Base-by-base conservation (phyloP, 2,888 invertebrate species). In the Herminia tarsipennalis region DNA sequence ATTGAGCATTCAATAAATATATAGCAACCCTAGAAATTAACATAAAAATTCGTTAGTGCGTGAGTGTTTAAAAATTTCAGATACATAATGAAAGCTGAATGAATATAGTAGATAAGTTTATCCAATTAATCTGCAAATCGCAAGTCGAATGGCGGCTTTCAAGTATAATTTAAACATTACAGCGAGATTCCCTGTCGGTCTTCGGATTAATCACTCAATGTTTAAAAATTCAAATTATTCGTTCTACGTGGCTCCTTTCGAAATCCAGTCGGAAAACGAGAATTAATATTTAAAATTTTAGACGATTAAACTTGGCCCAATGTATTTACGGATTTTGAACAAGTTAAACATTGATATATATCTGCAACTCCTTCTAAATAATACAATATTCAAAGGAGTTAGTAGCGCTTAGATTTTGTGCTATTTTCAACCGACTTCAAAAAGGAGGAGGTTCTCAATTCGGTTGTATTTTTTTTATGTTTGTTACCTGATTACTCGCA, bases 171-270 rank as follows among this genome's bases (percentile, higher is more conserved):
- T 52, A 58, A 66, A 55, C 49, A 70, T 71, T 73, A 70, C 62
- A 54, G 43, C 14, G 54, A 51, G 56, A 66, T 62, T 66, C 68
- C 64, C 67, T 43, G 47, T 54, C 30, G 68, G 59, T 42, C 42
- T 45, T 48, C 45, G 66, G 77, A 82, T 81, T 83, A 85, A 86
- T 81, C 74, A 76, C 66, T 73, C 69, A 68, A 68, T 81, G 76
- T 79, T 86, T 82, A 83, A 84, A 83, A 81, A 84, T 86, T 83
- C 72, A 83, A 80, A 79, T 80, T 74, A 78, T 80, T 73, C 32
- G 68, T 79, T 75, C 75, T 73, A 73, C 77, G 71, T 65, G 71
- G 74, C 62, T 78, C 73, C 78, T 79, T 76, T 74, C 54, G 36
- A 57, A 70, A 78, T 73, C 70, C 59, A 58, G 65, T 48, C 65